phyloP scores from a whole-genome alignment of 2,888 invertebrate species.

The Ectobius pallidus region DNA sequence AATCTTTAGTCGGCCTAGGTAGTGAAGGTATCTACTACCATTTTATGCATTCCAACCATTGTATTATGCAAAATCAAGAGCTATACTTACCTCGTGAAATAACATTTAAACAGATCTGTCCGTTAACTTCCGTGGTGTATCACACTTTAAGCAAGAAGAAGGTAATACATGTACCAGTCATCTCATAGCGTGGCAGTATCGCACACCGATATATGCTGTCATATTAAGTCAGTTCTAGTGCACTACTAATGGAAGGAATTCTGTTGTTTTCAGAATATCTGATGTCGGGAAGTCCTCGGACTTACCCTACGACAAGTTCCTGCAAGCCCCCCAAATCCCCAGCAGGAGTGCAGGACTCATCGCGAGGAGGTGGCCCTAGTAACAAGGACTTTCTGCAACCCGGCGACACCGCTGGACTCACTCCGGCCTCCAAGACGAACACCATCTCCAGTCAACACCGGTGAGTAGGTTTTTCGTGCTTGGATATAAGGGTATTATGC shows the following conservation, averaged over 20 bases:
- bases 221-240: no score
- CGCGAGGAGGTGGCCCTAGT: neutral
- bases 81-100: no score
- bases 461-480: constrained; percentile 33
- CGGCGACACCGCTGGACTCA: constrained; percentile 35
- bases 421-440: constrained; percentile 39
- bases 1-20: no score
- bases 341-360: constrained; percentile 24
- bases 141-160: no score
- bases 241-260: neutral
- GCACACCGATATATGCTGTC: no score
- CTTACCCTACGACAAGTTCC: constrained; percentile 49
- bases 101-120: no score
- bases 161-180: no score
- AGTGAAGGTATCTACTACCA: no score
- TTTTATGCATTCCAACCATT: no score
- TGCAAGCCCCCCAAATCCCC: constrained; percentile 41
- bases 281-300: constrained; percentile 55
- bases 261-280: constrained; percentile 52
- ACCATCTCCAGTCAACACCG: constrained; percentile 43
- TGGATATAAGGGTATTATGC: neutral
- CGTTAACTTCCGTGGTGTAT: no score
- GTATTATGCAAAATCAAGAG: no score
- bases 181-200: no score
- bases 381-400: constrained; percentile 42